A percentile compares a stretch with the other conserved stretches of the same genome.
Conservation (phyloP, 2,888 invertebrate genomes). For the Melanotus villosus region DNA sequence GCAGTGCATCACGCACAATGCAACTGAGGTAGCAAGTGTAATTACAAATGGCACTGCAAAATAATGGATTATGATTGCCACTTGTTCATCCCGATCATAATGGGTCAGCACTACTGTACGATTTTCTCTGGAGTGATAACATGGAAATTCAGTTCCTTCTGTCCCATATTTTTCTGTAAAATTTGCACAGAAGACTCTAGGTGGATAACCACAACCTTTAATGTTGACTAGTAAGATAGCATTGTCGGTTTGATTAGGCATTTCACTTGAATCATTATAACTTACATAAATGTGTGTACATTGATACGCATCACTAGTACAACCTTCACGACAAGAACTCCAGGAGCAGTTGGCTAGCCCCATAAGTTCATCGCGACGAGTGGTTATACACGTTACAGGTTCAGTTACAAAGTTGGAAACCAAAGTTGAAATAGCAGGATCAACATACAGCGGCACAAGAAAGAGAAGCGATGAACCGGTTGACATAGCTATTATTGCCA, state of each 20-base stretch:
- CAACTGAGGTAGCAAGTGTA: slow-evolving; percentile 87
- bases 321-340: slow-evolving; percentile 86
- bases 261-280: slow-evolving; percentile 64
- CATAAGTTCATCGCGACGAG: slow-evolving; percentile 78
- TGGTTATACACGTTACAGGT: slow-evolving; percentile 82
- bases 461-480: slow-evolving; percentile 81
- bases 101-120: slow-evolving; percentile 86
- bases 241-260: slow-evolving; percentile 68
- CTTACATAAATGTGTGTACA: slow-evolving; percentile 78
- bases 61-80: slow-evolving; percentile 86
- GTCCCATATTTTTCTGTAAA: slow-evolving; percentile 80
- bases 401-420: slow-evolving; percentile 83
- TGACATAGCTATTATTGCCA: slow-evolving; percentile 80
- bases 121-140: slow-evolving; percentile 84
- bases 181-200: slow-evolving; percentile 81
- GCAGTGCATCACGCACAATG: slow-evolving; percentile 89
- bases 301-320: slow-evolving; percentile 82
- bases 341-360: slow-evolving; percentile 85
- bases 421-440: slow-evolving; percentile 77
- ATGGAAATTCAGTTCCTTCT: slow-evolving; percentile 77
- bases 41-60: slow-evolving; percentile 88
- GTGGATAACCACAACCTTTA: slow-evolving; percentile 89
- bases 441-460: slow-evolving; percentile 81
- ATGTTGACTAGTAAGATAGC: slow-evolving; percentile 82
- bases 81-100: slow-evolving; percentile 87